These are phyloP conservation scores for Sebastes nivosus DNA, from an alignment of 2,797 vertebrate species.

Conservation along the genomic window DNA sequence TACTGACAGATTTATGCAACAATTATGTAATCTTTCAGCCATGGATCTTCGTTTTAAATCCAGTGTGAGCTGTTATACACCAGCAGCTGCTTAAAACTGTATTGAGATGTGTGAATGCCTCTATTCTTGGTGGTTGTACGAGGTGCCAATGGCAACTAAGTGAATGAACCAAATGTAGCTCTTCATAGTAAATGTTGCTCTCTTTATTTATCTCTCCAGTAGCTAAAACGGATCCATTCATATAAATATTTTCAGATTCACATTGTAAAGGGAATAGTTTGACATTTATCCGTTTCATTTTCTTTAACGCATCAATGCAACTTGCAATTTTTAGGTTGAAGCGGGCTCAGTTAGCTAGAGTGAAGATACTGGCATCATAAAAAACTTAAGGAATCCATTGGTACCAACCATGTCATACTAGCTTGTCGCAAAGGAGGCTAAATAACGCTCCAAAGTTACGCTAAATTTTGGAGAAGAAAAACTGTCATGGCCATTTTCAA, in stretches of 20 bases:
- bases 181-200: not conserved
- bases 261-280: not conserved
- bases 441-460: too few relatives aligned
- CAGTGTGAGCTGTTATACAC: not conserved
- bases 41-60: slow-evolving; percentile 1
- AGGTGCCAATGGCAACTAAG: not conserved
- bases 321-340: not conserved
- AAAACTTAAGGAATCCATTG: too few relatives aligned
- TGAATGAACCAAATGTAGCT: not conserved
- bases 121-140: not conserved
- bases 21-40: not conserved
- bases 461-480: too few relatives aligned
- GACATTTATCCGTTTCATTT: not conserved
- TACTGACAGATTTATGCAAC: slow-evolving; percentile 27
- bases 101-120: not conserved
- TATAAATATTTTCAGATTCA: not conserved
- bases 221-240: not conserved
- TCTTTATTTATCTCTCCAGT: not conserved
- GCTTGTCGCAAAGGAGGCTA: too few relatives aligned
- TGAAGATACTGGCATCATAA: too few relatives aligned
- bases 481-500: too few relatives aligned
- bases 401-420: too few relatives aligned
- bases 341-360: too few relatives aligned
- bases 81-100: not conserved
- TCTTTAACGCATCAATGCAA: not conserved